These are phyloP conservation scores for Pseudomyrmex gracilis DNA, from an alignment of 1,140 invertebrate species.

Conservation along the genomic window DNA sequence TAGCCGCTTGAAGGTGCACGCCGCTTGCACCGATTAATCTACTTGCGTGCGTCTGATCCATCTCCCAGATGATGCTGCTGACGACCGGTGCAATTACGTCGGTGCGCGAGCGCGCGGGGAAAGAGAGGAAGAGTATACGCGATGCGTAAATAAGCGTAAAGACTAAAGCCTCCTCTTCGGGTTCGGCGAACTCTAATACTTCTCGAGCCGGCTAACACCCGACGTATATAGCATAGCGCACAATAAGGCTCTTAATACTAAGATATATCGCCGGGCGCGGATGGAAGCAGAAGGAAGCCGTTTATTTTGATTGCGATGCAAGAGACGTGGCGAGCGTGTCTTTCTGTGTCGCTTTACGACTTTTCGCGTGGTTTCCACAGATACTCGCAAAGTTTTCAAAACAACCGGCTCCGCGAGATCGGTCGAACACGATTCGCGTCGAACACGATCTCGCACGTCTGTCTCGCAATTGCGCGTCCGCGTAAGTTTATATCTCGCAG, in stretches of 20 bases:
- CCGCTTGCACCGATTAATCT: constrained; percentile 18
- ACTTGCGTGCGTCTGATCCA: constrained; percentile 7
- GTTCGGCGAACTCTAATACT: constrained; percentile 57
- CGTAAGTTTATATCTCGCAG: too few species aligned
- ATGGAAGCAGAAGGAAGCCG: not conserved
- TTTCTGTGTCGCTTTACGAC: not conserved
- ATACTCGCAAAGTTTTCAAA: constrained; percentile 2
- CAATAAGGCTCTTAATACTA: constrained; percentile 57
- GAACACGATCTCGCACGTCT: not conserved
- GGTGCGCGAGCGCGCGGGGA: not conserved
- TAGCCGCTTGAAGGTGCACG: constrained; percentile 5
- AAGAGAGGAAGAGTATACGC: constrained; percentile 5
- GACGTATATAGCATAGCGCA: constrained; percentile 20
- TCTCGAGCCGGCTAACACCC: constrained; percentile 39
- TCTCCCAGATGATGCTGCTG: not conserved
- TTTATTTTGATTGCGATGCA: constrained; percentile 32
- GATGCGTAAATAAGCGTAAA: constrained; percentile 53
- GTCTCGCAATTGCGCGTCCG: not conserved
- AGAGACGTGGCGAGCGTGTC: not conserved
- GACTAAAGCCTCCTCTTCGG: constrained; percentile 48
- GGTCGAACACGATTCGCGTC: not conserved
- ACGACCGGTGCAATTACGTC: constrained; percentile 20
- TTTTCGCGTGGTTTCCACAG: not conserved
- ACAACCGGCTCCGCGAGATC: not conserved
- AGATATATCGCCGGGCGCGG: not conserved